Conservation (phyloP, 2,888 invertebrate genomes). For the Thera britannica region DNA sequence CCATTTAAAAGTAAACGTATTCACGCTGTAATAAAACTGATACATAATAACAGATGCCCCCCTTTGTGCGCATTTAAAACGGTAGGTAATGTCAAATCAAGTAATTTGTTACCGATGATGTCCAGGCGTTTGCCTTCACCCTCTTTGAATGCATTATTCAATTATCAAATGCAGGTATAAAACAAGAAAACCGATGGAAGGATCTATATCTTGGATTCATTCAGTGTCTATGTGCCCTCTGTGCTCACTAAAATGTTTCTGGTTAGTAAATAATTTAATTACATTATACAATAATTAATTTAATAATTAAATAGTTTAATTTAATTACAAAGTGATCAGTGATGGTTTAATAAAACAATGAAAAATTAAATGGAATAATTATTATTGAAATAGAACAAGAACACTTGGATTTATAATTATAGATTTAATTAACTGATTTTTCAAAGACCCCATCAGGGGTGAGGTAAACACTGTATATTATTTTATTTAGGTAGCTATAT, state of each 20-base stretch:
- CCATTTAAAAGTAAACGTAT: no score
- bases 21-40: not conserved
- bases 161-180: slow-evolving; percentile 32
- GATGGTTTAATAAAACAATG: no score
- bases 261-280: slow-evolving; percentile 18
- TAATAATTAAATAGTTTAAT: no score
- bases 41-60: slow-evolving; percentile 10
- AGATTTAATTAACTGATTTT: no score
- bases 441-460: no score
- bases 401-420: no score
- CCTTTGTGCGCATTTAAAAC: slow-evolving; percentile 20
- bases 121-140: slow-evolving; percentile 38
- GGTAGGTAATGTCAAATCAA: slow-evolving; percentile 18
- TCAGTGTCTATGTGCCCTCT: slow-evolving; percentile 14
- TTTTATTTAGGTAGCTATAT: no score
- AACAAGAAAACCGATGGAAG: slow-evolving; percentile 27
- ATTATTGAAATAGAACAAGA: no score
- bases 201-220: slow-evolving; percentile 27
- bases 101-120: slow-evolving; percentile 34
- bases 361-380: no score
- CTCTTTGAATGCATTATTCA: slow-evolving; percentile 24
- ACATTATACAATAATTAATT: no score
- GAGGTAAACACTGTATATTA: no score
- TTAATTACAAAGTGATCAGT: no score
- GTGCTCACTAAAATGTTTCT: slow-evolving; percentile 25